phyloP scores from a whole-genome alignment of 2,113 vertebrate species.

The Cathartes aura region DNA sequence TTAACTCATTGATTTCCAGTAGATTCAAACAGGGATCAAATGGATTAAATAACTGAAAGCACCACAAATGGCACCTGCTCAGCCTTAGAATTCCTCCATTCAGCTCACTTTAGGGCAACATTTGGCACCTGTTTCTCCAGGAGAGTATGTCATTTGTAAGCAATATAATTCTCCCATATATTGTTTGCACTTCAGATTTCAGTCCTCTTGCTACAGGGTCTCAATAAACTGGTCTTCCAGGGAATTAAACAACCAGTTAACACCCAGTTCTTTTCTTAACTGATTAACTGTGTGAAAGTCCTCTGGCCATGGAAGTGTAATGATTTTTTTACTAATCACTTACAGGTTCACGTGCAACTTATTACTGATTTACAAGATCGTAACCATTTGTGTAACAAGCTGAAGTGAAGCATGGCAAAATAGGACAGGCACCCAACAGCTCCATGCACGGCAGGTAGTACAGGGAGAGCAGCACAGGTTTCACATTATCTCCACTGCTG shows the following conservation, averaged over 20 bases:
- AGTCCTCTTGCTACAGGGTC: not conserved
- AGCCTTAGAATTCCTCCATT: not conserved
- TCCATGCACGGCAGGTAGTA: rapidly evolving
- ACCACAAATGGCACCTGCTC: not conserved
- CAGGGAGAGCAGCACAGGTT: not conserved
- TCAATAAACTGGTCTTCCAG: not conserved
- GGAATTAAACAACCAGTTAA: conserved; percentile 8
- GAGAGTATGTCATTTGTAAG: not conserved
- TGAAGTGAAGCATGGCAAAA: not conserved
- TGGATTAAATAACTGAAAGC: not conserved
- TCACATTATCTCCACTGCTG: not conserved
- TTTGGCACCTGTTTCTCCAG: not conserved
- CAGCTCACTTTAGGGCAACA: not conserved
- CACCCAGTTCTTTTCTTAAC: not conserved
- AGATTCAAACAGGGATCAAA: not conserved
- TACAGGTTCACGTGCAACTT: conserved; percentile 26
- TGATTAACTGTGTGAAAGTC: conserved; percentile 63
- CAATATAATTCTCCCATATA: not conserved
- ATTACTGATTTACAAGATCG: conserved; percentile 63
- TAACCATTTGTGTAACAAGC: not conserved
- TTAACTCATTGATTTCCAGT: not conserved
- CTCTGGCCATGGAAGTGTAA: conserved; percentile 34
- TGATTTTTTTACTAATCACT: conserved; percentile 44
- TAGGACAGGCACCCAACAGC: not conserved
- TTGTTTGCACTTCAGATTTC: not conserved